Conservation (phyloP, 2,797 vertebrate genomes). For the Molossus alvarezi region DNA sequence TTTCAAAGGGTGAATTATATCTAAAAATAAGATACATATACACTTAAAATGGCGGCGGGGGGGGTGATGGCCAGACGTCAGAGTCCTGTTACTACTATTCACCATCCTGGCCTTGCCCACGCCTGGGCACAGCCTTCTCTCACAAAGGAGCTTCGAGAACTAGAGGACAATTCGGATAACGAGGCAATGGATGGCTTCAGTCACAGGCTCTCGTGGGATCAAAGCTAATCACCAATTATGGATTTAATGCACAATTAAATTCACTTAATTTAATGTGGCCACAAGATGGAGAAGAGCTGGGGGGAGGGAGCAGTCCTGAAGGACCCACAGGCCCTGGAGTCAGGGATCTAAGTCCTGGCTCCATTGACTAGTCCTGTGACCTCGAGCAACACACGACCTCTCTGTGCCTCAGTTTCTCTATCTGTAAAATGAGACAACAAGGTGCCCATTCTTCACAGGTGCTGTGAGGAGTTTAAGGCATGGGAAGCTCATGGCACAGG, state of each 20-base stretch:
- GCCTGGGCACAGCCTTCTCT: neutral
- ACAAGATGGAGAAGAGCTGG: rapidly evolving
- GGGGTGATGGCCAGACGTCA: rapidly evolving
- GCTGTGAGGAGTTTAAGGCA: neutral
- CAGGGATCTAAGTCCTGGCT: neutral
- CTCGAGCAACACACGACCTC: rapidly evolving
- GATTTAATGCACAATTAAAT: neutral
- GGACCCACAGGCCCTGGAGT: neutral
- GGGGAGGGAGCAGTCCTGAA: neutral
- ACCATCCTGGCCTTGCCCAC: rapidly evolving
- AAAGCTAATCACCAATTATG: neutral
- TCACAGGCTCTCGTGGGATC: neutral
- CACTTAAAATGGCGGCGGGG: neutral
- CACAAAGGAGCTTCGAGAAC: neutral
- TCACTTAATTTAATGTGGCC: neutral
- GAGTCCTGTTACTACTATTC: neutral
- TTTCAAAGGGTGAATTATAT: neutral
- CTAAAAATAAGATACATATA: no score
- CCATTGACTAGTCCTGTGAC: neutral
- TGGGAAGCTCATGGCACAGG: rapidly evolving
- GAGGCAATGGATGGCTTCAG: neutral
- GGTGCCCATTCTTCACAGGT: neutral
- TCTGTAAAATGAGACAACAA: neutral
- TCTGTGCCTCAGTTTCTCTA: neutral
- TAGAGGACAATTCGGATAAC: rapidly evolving